Conservation (phyloP, 1,140 invertebrate genomes). For the Achatina immaculata region DNA sequence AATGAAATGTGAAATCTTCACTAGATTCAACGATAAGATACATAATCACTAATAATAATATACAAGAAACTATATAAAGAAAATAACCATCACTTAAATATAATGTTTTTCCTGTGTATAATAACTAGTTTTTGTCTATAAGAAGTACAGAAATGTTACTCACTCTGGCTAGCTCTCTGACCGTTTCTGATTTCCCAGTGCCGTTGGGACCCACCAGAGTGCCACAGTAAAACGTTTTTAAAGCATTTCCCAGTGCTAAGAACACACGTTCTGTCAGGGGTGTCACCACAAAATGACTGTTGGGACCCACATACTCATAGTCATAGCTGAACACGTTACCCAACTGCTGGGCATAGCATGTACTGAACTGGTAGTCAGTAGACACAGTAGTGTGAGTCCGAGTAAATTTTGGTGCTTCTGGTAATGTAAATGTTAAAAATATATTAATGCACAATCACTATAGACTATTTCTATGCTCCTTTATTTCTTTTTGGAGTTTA, state of each 20-base stretch:
- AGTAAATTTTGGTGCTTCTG: constrained; percentile 48
- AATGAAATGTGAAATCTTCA: too few relatives aligned
- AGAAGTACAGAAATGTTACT: neutral
- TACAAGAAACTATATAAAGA: too few relatives aligned
- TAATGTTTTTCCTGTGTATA: too few relatives aligned
- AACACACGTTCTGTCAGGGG: constrained; percentile 66
- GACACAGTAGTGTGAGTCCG: constrained; percentile 62
- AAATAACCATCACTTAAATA: too few relatives aligned
- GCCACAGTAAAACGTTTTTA: constrained; percentile 65
- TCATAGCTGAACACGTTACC: constrained; percentile 63
- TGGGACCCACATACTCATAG: constrained; percentile 67
- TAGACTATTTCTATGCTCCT: too few relatives aligned
- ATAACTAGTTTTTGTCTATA: neutral
- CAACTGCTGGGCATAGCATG: constrained; percentile 63
- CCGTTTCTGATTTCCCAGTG: constrained; percentile 68
- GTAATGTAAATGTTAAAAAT: constrained; percentile 35
- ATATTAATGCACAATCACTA: neutral
- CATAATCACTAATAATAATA: too few relatives aligned
- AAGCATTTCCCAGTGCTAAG: constrained; percentile 62
- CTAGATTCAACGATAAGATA: too few relatives aligned
- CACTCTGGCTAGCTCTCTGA: constrained; percentile 66
- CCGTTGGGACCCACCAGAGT: constrained; percentile 63
- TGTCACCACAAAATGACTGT: constrained; percentile 56
- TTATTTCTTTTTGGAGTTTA: too few relatives aligned
- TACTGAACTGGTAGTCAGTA: constrained; percentile 64